Evolutionary conservation across 1,140 invertebrate species (phyloP).

Genomic region (Drosophila guanche): DNA sequence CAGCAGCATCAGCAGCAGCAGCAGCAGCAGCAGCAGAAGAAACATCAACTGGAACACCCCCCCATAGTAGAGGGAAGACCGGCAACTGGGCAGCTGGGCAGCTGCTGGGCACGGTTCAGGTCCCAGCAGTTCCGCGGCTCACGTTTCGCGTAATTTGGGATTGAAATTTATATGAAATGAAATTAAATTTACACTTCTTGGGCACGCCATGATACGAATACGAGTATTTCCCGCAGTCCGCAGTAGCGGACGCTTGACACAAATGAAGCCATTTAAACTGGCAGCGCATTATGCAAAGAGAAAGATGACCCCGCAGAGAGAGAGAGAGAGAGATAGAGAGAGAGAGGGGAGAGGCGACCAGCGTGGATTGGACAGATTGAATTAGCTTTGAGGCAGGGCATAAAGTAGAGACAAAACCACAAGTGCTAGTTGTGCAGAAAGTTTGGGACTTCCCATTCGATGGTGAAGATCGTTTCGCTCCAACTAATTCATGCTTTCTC

Average conservation of each 20-base stretch:
- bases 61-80: no score
- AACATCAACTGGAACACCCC: no score
- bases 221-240: no score
- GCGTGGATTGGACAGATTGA: no score
- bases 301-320: not conserved
- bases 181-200: slow-evolving; percentile 66
- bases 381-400: no score
- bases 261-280: slow-evolving; percentile 58
- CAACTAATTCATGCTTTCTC: no score
- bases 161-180: slow-evolving; percentile 65
- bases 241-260: slow-evolving; percentile 13
- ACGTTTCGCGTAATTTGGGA: slow-evolving; percentile 18
- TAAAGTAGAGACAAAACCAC: no score
- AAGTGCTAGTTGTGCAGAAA: no score
- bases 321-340: no score
- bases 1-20: not conserved
- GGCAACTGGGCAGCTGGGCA: not conserved
- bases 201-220: not conserved
- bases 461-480: no score
- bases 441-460: no score
- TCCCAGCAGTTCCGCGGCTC: slow-evolving; percentile 27
- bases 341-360: no score
- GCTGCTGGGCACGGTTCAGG: slow-evolving; percentile 22
- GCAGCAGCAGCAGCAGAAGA: not conserved
- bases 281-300: slow-evolving; percentile 28